These are phyloP conservation scores for Pagrus major DNA, from an alignment of 2,113 vertebrate genomes.

Conservation along the genomic window DNA sequence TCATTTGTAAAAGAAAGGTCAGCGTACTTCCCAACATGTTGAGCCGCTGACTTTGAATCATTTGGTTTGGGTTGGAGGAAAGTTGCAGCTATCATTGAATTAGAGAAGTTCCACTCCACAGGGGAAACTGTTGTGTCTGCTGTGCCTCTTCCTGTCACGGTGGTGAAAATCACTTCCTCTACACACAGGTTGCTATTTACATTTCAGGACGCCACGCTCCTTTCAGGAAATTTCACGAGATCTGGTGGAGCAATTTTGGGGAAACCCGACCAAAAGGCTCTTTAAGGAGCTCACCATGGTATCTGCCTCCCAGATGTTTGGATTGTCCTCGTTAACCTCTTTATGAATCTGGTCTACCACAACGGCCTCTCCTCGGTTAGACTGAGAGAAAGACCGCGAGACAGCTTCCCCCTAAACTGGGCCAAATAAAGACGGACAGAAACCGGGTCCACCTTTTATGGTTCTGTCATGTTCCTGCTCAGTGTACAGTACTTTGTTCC, in stretches of 20 bases:
- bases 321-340: conserved; percentile 48
- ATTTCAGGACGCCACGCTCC: not conserved
- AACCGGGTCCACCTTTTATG: conserved; percentile 8
- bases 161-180: conserved; percentile 34
- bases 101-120: too few relatives aligned
- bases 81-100: too few relatives aligned
- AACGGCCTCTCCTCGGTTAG: not conserved
- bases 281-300: not conserved
- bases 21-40: too few relatives aligned
- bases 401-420: conserved; percentile 19
- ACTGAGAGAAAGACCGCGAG: conserved; percentile 5
- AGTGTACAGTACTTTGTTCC: conserved; percentile 4
- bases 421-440: not conserved
- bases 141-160: not conserved
- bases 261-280: conserved; percentile 40
- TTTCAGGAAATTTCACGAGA: conserved; percentile 40
- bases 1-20: too few relatives aligned
- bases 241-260: conserved; percentile 33
- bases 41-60: too few relatives aligned
- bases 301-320: conserved; percentile 53
- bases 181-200: conserved; percentile 2
- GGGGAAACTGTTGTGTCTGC: too few relatives aligned
- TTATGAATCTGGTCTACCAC: conserved; percentile 41
- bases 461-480: not conserved
- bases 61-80: too few relatives aligned